These are phyloP conservation scores for Dolichopus griseipennis DNA, from an alignment of 2,888 invertebrate species.

Conservation along the genomic window DNA sequence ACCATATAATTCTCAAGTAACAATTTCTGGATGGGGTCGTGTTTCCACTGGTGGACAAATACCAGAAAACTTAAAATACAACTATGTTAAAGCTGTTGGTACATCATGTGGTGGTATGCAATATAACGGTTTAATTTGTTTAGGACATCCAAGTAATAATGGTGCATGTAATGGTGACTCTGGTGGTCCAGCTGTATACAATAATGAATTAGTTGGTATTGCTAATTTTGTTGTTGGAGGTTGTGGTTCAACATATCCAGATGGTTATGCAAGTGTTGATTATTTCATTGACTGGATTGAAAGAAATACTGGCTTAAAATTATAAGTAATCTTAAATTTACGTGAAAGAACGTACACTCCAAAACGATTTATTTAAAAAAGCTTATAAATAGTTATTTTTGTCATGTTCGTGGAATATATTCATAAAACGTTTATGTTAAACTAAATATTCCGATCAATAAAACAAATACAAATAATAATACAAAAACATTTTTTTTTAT, in stretches of 20 bases:
- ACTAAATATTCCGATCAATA: no score
- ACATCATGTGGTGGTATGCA: neutral
- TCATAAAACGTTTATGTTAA: no score
- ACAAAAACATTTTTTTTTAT: no score
- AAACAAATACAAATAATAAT: no score
- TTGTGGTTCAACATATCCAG: slow-evolving; percentile 31
- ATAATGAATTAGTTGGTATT: slow-evolving; percentile 31
- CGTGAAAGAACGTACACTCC: no score
- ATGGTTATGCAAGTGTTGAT: slow-evolving; percentile 31
- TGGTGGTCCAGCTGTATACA: slow-evolving; percentile 32
- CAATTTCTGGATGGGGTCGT: slow-evolving; percentile 33
- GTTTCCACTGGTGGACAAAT: slow-evolving; percentile 23
- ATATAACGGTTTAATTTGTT: slow-evolving; percentile 23
- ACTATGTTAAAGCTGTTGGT: slow-evolving; percentile 13
- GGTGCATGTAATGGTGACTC: slow-evolving; percentile 36
- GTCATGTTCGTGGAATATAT: no score
- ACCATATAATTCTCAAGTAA: slow-evolving; percentile 23
- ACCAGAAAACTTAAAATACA: slow-evolving; percentile 28
- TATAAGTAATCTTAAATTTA: no score
- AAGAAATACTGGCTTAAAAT: slow-evolving; percentile 23
- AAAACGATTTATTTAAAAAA: no score
- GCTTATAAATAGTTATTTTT: no score
- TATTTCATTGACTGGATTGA: slow-evolving; percentile 28
- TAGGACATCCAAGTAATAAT: slow-evolving; percentile 27
- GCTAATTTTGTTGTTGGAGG: slow-evolving; percentile 31